These are phyloP conservation scores for Oreochromis aureus DNA, from an alignment of 2,113 vertebrate species.

Conservation along the genomic window DNA sequence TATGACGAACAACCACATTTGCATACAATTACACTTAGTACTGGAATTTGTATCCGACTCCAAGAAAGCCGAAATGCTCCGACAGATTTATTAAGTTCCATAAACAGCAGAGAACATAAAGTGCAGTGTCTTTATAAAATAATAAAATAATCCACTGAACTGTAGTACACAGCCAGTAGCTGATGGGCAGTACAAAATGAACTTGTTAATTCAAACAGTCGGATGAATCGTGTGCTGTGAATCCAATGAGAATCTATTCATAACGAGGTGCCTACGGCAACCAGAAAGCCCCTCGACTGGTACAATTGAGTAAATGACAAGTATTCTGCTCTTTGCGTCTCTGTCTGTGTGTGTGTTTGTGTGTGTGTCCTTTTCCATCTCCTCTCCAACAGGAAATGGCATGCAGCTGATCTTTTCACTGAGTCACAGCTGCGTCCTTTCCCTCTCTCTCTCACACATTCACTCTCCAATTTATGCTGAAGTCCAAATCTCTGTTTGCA, in stretches of 20 bases:
- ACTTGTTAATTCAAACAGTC: not conserved
- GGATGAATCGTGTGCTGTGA: not conserved
- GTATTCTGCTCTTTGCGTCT: constrained; percentile 13
- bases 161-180: not conserved
- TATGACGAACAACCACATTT: not conserved
- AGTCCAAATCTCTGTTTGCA: constrained; percentile 12
- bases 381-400: constrained; percentile 62
- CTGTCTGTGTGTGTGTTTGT: not conserved
- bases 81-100: not conserved
- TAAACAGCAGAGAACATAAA: not conserved
- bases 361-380: constrained; percentile 22
- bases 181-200: not conserved
- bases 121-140: not conserved
- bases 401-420: constrained; percentile 65
- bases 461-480: not conserved
- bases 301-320: constrained; percentile 37
- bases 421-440: constrained; percentile 53
- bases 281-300: constrained; percentile 18
- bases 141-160: not conserved
- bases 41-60: not conserved
- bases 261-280: constrained; percentile 25
- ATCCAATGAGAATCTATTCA: constrained; percentile 14
- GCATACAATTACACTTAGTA: not conserved
- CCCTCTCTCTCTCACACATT: not conserved
- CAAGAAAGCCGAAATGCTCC: not conserved